These are phyloP conservation scores for Creontiades dilutus DNA, from an alignment of 2,888 invertebrate species.

Conservation along the genomic window DNA sequence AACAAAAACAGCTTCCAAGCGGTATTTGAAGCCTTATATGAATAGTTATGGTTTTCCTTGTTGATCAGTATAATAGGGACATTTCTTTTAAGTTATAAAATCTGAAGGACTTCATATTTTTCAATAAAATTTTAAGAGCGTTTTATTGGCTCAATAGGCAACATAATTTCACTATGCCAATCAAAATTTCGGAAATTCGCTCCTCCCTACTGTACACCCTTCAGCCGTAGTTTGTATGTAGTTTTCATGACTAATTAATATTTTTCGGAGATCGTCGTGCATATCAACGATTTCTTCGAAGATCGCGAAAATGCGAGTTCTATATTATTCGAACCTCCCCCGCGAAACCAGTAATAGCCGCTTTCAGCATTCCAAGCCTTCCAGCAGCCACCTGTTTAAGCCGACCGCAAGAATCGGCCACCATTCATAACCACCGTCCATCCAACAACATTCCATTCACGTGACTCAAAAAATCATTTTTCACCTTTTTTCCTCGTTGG, in stretches of 20 bases:
- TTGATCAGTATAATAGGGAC: too few relatives aligned
- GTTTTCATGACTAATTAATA: background rate
- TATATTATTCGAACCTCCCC: background rate
- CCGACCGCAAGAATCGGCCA: background rate
- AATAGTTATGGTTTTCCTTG: too few relatives aligned
- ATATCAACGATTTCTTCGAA: background rate
- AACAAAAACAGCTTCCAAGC: too few relatives aligned
- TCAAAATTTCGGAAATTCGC: too few relatives aligned
- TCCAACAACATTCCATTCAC: background rate
- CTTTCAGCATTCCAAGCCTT: background rate
- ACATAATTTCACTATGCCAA: too few relatives aligned
- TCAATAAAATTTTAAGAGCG: too few relatives aligned
- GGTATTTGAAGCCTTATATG: too few relatives aligned
- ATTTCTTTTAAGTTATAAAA: too few relatives aligned
- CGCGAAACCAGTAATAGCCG: background rate
- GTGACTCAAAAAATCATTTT: background rate
- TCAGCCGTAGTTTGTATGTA: too few relatives aligned
- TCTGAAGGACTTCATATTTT: too few relatives aligned
- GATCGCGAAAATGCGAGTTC: background rate
- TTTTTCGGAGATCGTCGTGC: background rate
- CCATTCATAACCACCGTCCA: background rate
- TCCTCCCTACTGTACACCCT: too few relatives aligned
- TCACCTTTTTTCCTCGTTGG: background rate
- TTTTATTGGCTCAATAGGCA: too few relatives aligned
- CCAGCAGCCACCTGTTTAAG: background rate